These are phyloP conservation scores for Orthosia gothica DNA, from an alignment of 2,888 invertebrate species.

Conservation along the genomic window DNA sequence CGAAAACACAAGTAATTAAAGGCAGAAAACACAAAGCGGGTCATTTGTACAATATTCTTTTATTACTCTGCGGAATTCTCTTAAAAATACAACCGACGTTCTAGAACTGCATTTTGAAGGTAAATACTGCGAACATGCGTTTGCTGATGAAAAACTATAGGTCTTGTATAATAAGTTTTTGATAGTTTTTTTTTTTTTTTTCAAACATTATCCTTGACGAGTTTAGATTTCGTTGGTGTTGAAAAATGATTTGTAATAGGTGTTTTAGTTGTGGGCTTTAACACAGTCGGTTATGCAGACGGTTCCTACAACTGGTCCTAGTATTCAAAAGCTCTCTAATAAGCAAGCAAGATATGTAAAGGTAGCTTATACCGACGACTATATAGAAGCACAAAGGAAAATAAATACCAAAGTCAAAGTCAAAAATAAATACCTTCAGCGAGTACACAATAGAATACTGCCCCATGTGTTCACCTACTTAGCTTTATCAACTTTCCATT, in stretches of 20 bases:
- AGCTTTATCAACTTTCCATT: not conserved
- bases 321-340: not conserved
- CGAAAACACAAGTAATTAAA: constrained; percentile 30
- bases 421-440: not conserved
- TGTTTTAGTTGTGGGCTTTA: no score
- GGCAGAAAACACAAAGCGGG: constrained; percentile 36
- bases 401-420: no score
- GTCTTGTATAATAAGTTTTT: not conserved
- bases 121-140: not conserved
- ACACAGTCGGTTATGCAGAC: not conserved
- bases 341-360: not conserved
- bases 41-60: constrained; percentile 54
- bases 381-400: not conserved
- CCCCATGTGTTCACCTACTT: constrained; percentile 1
- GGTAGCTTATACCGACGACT: not conserved
- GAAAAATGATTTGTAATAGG: no score
- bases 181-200: not conserved
- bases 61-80: constrained; percentile 37
- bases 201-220: no score
- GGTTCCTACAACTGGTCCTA: not conserved
- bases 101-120: constrained; percentile 7
- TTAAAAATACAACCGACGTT: constrained; percentile 37
- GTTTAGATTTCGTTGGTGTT: no score
- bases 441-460: not conserved
- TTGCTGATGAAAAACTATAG: not conserved